Evolutionary conservation across 2,888 invertebrate species (phyloP).

Genomic region (Andrena fulva): DNA sequence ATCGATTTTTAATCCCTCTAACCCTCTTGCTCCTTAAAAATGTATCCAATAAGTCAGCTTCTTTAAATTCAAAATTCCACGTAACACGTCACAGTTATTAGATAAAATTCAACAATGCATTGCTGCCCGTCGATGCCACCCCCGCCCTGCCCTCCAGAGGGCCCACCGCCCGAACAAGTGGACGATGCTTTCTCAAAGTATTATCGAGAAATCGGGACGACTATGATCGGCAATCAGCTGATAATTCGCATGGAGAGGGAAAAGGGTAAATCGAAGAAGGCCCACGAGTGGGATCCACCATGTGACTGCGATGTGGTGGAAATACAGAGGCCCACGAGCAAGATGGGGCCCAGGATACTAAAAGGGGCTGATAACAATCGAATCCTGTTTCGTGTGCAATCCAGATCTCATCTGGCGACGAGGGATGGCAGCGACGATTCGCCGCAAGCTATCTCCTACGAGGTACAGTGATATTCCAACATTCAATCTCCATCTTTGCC

Average conservation of each 20-base stretch:
- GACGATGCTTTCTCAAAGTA: slow-evolving; percentile 75
- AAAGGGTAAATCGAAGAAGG: slow-evolving; percentile 82
- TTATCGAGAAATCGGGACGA: slow-evolving; percentile 89
- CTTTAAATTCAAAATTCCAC: slow-evolving; percentile 23
- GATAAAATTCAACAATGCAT: neutral
- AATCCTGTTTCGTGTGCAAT: slow-evolving; percentile 79
- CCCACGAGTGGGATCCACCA: slow-evolving; percentile 78
- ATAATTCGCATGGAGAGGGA: slow-evolving; percentile 88
- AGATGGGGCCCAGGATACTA: slow-evolving; percentile 77
- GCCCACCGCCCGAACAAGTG: neutral
- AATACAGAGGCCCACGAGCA: slow-evolving; percentile 77
- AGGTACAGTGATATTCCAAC: slow-evolving; percentile 8
- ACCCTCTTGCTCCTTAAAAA: neutral
- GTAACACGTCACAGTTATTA: neutral
- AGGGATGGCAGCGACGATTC: slow-evolving; percentile 68
- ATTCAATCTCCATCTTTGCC: neutral
- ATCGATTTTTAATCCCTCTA: slow-evolving; percentile 38
- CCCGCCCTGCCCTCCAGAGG: slow-evolving; percentile 18
- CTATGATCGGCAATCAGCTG: slow-evolving; percentile 88
- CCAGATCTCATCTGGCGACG: slow-evolving; percentile 62
- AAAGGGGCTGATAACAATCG: slow-evolving; percentile 78
- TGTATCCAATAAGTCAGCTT: neutral
- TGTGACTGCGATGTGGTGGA: slow-evolving; percentile 80
- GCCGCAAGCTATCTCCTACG: slow-evolving; percentile 71
- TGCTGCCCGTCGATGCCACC: slow-evolving; percentile 47